Conservation (phyloP, 1,140 invertebrate species). For the Lamellibrachia luymesi region DNA sequence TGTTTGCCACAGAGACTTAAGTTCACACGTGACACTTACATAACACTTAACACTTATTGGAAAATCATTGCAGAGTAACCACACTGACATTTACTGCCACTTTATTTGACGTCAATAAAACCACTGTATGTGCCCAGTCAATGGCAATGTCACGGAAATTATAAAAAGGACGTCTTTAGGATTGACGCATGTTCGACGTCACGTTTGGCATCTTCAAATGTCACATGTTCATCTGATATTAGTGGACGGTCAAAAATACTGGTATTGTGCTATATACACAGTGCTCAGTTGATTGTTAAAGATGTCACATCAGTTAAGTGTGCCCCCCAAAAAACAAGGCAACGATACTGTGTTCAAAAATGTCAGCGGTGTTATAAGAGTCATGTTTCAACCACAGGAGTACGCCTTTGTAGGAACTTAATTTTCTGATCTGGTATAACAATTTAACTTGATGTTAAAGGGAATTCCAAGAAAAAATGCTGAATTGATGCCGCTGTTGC, state of each 20-base stretch:
- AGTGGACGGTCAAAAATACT: background rate
- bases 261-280: background rate
- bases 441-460: no score
- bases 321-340: background rate
- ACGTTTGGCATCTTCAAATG: background rate
- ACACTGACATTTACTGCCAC: background rate
- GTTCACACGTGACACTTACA: background rate
- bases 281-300: background rate
- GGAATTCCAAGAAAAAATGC: no score
- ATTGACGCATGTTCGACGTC: background rate
- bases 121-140: background rate
- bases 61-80: background rate
- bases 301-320: background rate
- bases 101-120: background rate
- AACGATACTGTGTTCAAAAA: background rate
- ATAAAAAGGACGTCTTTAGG: background rate
- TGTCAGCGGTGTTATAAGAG: background rate
- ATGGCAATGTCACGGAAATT: background rate
- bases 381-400: background rate
- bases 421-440: no score
- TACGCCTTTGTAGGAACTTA: background rate
- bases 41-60: background rate
- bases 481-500: no score
- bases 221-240: background rate
- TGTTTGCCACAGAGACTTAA: background rate